phyloP scores from a whole-genome alignment of 2,113 vertebrate species.

The Onychostruthus taczanowskii region DNA sequence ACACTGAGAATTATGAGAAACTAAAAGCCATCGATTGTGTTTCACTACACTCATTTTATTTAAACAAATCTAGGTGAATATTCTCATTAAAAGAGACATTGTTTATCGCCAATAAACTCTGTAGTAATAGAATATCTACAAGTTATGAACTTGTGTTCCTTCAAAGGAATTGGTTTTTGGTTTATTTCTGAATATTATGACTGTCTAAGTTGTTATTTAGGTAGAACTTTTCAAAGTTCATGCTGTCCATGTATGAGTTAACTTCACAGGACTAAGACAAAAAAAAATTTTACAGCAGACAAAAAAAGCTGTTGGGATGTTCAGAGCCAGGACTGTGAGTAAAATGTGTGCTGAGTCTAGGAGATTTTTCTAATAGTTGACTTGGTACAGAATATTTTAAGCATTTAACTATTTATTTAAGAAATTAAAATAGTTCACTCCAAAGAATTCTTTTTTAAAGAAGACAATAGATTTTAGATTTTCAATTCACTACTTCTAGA shows the following conservation, averaged over 20 bases:
- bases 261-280: accelerated
- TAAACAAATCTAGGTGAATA: neutral
- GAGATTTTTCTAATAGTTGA: neutral
- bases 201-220: neutral
- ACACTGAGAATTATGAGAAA: neutral
- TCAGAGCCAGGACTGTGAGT: neutral
- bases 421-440: neutral
- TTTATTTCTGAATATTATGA: neutral
- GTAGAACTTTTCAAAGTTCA: neutral
- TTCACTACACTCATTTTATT: neutral
- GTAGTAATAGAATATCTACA: neutral
- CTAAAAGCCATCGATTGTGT: neutral
- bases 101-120: neutral
- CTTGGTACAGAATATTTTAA: neutral
- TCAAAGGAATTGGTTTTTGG: neutral
- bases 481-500: neutral
- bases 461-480: neutral
- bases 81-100: neutral
- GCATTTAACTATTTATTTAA: neutral
- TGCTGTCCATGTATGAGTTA: accelerated
- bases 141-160: neutral
- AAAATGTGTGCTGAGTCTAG: accelerated
- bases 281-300: neutral
- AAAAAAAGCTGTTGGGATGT: neutral
- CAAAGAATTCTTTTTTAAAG: neutral